These are phyloP conservation scores for Platycheirus rosarum DNA, from an alignment of 2,888 invertebrate species.

Conservation along the genomic window DNA sequence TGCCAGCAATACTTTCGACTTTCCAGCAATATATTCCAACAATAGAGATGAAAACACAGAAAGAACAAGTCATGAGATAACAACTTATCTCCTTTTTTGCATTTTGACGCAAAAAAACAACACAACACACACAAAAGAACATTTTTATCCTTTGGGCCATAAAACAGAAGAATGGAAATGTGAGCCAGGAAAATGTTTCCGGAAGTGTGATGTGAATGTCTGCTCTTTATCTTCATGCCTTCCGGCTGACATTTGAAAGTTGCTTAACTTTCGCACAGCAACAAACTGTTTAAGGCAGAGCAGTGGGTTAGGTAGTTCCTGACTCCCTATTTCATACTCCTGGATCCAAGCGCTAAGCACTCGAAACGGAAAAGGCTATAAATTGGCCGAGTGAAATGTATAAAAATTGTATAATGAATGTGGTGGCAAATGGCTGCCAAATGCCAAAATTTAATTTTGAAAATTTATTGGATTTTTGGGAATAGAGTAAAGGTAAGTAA, in stretches of 20 bases:
- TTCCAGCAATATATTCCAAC: constrained; percentile 17
- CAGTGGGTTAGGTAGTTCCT: background rate
- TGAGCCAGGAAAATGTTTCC: constrained; percentile 41
- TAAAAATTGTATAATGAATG: constrained; percentile 24
- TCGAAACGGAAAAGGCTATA: constrained; percentile 9
- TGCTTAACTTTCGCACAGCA: constrained; percentile 21
- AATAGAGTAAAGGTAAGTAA: background rate
- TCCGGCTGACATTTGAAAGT: constrained; percentile 43
- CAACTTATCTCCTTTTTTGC: constrained; percentile 13
- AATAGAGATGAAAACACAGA: constrained; percentile 3
- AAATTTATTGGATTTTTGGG: constrained; percentile 7
- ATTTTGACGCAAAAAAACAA: background rate
- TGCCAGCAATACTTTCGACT: constrained; percentile 13
- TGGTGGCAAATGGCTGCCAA: constrained; percentile 25
- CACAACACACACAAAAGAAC: background rate
- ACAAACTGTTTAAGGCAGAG: background rate
- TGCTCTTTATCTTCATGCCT: constrained; percentile 40
- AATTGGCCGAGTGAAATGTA: constrained; percentile 18
- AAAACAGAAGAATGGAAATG: constrained; percentile 29
- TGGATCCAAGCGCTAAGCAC: background rate
- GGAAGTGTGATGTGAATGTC: constrained; percentile 46
- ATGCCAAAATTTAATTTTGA: constrained; percentile 46
- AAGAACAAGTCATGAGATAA: constrained; percentile 27
- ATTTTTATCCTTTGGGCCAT: background rate
- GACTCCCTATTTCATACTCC: constrained; percentile 13